Base-by-base conservation (phyloP, 2,113 vertebrate genomes). In the Amblyopsis rosae region DNA sequence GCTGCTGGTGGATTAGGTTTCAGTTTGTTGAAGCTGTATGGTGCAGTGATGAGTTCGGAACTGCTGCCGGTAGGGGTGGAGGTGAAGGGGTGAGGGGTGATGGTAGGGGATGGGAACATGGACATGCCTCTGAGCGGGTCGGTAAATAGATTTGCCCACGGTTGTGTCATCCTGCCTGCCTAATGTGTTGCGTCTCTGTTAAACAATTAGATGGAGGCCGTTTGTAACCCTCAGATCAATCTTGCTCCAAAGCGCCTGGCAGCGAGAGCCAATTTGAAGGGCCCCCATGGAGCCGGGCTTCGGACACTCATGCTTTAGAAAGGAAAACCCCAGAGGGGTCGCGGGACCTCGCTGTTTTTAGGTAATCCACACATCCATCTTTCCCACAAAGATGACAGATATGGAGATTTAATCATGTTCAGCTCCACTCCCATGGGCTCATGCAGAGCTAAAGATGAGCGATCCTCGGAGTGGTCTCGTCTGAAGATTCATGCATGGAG, bases 171-270 rank as follows among this genome's bases (percentile, higher is more conserved):
- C 86, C 82, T 84, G 86, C 79, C 75, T 91, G 91, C 75, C 86
- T 92, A 85, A 93, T 92, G 82, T 80, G 86, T 86, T 93, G 81
- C 72, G 16, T 88, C 88, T 92, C 92, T 88, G 78, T 94, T 91
- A 92, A 93, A 90, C 89, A 94, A 86, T 88, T 87, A 90, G 81
- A 83, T 60, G 81, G 76, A 61, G 11, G 83, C 87, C 88, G 89
- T 92, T 92, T 91, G 86, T 82, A 88, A 85, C 88, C 80, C 88
- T 89, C 83, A 79, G 84, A 95, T 95, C 92, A 92, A 93, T 94
- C 92, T 93, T 82, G 59, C 75, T 13, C 77, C 81, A 79, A 72
- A 80, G 77, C 65, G 85, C 75, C 88, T 66, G 58, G 79, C 87
- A 90, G 90, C 59, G 5, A 87, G 87, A 91, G 90, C 87, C 88